A percentile compares a stretch with the other conserved stretches of the same genome.
These are phyloP conservation scores for Holothuria scabra DNA, from an alignment of 53 echinoderm and acorn worm species.

Conservation along the genomic window DNA sequence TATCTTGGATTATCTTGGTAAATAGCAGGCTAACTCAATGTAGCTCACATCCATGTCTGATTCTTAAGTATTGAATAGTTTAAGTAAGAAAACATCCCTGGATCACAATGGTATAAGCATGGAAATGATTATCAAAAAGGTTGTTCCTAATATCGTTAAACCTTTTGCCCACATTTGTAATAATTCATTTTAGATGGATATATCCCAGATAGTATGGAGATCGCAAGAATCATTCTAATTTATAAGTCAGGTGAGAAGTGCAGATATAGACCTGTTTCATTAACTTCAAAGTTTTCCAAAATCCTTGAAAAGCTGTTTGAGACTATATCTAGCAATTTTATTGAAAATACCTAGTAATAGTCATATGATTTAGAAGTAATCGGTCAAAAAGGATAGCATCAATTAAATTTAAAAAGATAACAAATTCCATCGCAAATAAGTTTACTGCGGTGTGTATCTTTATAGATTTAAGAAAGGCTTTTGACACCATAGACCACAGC, in stretches of 20 bases:
- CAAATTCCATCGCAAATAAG: not conserved
- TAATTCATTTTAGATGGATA: not conserved
- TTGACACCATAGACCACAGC: constrained; percentile 1
- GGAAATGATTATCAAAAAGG: too few relatives aligned
- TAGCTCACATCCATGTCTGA: too few relatives aligned
- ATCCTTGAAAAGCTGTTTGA: constrained; percentile 40
- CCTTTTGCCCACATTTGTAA: not conserved
- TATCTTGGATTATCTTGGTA: too few relatives aligned
- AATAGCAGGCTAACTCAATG: too few relatives aligned
- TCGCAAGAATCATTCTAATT: constrained; percentile 37
- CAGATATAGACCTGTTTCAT: constrained; percentile 39
- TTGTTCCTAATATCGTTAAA: too few relatives aligned
- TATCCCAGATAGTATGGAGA: constrained; percentile 42
- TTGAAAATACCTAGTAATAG: constrained; percentile 21
- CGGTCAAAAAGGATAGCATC: not conserved
- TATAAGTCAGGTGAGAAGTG: constrained; percentile 44
- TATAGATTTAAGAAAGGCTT: constrained; percentile 11
- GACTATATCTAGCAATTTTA: not conserved
- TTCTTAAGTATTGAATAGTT: too few relatives aligned
- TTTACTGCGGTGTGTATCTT: not conserved
- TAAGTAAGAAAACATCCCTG: too few relatives aligned
- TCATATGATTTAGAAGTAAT: constrained; percentile 48
- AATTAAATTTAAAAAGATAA: not conserved
- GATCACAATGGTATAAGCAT: too few relatives aligned
- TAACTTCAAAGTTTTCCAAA: constrained; percentile 35